These are phyloP conservation scores for Palythoa caribaeorum DNA, from an alignment of 92 coral and sea anemone genomes.

Conservation along the genomic window DNA sequence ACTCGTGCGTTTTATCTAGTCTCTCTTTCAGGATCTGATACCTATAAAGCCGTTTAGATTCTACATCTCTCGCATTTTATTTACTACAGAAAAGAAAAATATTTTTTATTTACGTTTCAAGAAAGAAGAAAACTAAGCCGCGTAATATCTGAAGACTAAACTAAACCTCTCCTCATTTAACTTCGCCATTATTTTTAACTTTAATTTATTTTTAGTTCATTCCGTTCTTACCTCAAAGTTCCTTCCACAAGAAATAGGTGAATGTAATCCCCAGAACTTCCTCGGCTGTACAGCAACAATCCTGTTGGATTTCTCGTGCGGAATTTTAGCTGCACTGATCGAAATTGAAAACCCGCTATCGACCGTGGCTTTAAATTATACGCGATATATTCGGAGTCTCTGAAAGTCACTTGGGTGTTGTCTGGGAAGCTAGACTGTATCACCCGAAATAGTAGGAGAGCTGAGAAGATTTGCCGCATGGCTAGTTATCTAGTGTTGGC, in stretches of 20 bases:
- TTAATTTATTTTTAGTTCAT: neutral
- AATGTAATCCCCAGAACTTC: conserved; percentile 12
- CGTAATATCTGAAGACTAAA: neutral
- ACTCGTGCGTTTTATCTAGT: neutral
- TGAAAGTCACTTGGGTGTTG: conserved; percentile 19
- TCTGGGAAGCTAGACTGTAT: conserved; percentile 5
- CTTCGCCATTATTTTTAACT: neutral
- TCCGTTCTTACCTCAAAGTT: conserved; percentile 16
- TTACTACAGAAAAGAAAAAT: conserved; percentile 8
- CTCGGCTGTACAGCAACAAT: conserved; percentile 7
- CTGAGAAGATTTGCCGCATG: conserved; percentile 6
- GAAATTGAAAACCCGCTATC: conserved; percentile 13
- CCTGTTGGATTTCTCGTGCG: conserved; percentile 34
- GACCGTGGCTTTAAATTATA: conserved; percentile 16
- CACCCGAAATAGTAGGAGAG: neutral
- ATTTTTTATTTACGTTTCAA: conserved; percentile 6
- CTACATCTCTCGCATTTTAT: neutral
- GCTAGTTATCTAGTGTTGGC: neutral
- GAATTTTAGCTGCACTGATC: neutral
- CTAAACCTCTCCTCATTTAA: neutral
- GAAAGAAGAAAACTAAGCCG: neutral
- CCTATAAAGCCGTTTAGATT: neutral
- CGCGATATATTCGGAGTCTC: conserved; percentile 19
- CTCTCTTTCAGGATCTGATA: neutral
- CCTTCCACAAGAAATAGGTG: conserved; percentile 2